Conservation (phyloP, 2,113 vertebrate genomes). For the Ochotona princeps region DNA sequence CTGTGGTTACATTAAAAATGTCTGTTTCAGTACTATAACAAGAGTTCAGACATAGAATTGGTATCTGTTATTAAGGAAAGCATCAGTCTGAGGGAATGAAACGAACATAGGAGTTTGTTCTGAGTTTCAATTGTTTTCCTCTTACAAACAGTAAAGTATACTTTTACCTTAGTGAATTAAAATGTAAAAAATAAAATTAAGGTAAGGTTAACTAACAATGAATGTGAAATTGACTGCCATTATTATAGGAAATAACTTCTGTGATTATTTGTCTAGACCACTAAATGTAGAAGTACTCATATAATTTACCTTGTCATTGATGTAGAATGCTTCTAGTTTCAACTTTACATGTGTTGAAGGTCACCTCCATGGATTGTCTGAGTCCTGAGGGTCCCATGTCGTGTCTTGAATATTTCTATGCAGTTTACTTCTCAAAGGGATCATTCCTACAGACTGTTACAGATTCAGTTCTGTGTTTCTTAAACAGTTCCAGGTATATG, state of each 20-base stretch:
- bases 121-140: conserved; percentile 19
- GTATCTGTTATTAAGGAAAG: not conserved
- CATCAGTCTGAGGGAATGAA: not conserved
- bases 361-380: not conserved
- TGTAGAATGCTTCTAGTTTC: conserved; percentile 1
- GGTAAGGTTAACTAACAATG: not conserved
- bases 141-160: not conserved
- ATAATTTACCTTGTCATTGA: not conserved
- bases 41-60: not conserved
- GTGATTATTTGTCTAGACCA: not conserved
- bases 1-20: not conserved
- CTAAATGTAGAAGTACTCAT: not conserved
- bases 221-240: not conserved
- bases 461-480: not conserved
- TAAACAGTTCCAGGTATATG: not conserved
- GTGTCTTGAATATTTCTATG: not conserved
- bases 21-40: not conserved
- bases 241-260: not conserved
- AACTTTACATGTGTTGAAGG: not conserved
- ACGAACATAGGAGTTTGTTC: not conserved
- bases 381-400: not conserved
- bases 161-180: not conserved
- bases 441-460: not conserved
- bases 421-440: not conserved
- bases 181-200: not conserved